phyloP scores from a whole-genome alignment of 2,797 vertebrate genomes.

The Malacoctenus gilli region DNA sequence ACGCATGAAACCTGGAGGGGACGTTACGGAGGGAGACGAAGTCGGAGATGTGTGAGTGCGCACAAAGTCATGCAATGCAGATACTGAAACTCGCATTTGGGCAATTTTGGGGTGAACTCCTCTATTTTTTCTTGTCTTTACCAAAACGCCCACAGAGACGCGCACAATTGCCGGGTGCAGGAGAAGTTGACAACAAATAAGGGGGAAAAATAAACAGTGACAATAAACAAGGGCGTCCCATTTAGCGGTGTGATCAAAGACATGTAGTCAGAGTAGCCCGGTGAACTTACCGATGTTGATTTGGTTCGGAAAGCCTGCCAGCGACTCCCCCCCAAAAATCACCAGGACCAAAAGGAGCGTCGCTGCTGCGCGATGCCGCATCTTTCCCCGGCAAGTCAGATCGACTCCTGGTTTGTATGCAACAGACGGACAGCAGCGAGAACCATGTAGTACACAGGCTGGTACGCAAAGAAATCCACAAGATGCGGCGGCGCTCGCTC shows the following conservation, averaged over 20 bases:
- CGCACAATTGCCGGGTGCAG: not conserved
- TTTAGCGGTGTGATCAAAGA: conserved; percentile 21
- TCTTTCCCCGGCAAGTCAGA: conserved; percentile 85
- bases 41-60: not conserved
- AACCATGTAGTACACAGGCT: conserved; percentile 85
- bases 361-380: conserved; percentile 84
- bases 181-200: conserved; percentile 48
- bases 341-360: conserved; percentile 81
- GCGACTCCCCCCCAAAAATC: conserved; percentile 83
- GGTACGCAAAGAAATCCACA: conserved; percentile 78
- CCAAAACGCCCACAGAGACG: conserved; percentile 36
- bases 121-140: conserved; percentile 41
- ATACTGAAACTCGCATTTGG: conserved; percentile 32
- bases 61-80: conserved; percentile 36
- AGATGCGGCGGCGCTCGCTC: conserved; percentile 74
- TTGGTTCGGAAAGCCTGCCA: conserved; percentile 94
- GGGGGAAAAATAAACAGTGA: conserved; percentile 20
- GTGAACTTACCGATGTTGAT: conserved; percentile 95
- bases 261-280: not conserved
- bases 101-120: conserved; percentile 45
- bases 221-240: conserved; percentile 28
- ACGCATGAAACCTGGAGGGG: not conserved
- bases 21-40: conserved; percentile 6
- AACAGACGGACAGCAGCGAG: conserved; percentile 69
- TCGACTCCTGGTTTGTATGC: conserved; percentile 84